Percentiles rank a stretch among this genome's conserved stretches.
These are phyloP conservation scores for Aphelocoma californica DNA, from an alignment of 2,797 vertebrate genomes.

Conservation along the genomic window DNA sequence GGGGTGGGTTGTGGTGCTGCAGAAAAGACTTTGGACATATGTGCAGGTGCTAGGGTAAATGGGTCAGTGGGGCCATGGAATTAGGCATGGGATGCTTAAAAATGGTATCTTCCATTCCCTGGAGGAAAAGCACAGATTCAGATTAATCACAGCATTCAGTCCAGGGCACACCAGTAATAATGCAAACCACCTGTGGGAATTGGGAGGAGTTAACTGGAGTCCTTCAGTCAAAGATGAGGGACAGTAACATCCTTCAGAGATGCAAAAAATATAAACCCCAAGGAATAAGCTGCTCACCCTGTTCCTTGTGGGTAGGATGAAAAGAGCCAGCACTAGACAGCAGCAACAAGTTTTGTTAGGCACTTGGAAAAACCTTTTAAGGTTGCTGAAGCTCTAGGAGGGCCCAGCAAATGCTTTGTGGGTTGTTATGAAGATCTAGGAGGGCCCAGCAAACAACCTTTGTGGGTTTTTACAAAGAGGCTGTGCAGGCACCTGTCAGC, in stretches of 20 bases:
- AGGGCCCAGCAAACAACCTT: neutral
- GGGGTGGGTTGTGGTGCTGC: neutral
- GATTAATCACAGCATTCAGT: neutral
- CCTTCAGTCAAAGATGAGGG: neutral
- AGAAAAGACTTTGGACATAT: neutral
- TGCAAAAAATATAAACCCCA: neutral
- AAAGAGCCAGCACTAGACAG: neutral
- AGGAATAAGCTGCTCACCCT: neutral
- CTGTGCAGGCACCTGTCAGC: neutral
- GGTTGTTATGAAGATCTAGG: neutral
- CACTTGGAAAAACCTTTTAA: neutral
- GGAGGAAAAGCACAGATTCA: neutral
- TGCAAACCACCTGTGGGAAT: neutral
- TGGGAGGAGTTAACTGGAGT: neutral
- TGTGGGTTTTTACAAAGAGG: neutral
- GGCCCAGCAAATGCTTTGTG: neutral
- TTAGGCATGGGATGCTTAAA: neutral
- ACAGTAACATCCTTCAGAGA: neutral
- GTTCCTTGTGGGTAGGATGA: neutral
- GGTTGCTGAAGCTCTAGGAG: neutral
- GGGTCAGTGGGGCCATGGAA: neutral
- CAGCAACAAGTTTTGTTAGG: neutral
- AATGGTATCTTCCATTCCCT: neutral
- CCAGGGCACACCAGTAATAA: neutral
- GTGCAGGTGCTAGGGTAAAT: neutral